These are phyloP conservation scores for Drosophila mayaguana DNA, from an alignment of 2,888 invertebrate species.

Conservation along the genomic window DNA sequence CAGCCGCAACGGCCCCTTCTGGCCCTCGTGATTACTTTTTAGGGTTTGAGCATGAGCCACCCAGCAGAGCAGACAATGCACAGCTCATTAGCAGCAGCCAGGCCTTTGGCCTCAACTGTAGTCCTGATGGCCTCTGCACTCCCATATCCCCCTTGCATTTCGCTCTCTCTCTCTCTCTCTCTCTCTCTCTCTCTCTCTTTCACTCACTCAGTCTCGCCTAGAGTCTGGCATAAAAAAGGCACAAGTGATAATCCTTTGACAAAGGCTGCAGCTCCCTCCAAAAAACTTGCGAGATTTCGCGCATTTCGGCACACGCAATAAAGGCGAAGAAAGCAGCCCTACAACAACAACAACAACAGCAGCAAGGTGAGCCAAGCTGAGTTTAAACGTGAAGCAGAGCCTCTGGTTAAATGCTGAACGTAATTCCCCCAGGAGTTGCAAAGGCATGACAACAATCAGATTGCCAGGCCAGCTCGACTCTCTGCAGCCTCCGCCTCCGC, in stretches of 20 bases:
- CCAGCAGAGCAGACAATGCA: slow-evolving; percentile 36
- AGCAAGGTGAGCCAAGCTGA: slow-evolving; percentile 35
- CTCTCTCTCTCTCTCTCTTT: not conserved
- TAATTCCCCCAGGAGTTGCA: slow-evolving; percentile 66
- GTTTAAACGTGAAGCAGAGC: slow-evolving; percentile 26
- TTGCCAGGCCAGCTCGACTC: slow-evolving; percentile 16
- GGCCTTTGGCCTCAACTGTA: slow-evolving; percentile 19
- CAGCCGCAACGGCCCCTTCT: not conserved
- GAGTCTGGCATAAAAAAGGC: slow-evolving; percentile 26
- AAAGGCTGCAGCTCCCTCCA: slow-evolving; percentile 52
- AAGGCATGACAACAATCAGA: slow-evolving; percentile 58
- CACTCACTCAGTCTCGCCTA: not conserved
- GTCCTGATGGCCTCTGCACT: not conserved
- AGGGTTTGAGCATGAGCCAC: slow-evolving; percentile 11
- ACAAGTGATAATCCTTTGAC: slow-evolving; percentile 79
- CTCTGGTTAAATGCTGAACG: slow-evolving; percentile 37
- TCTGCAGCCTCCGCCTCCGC: not conserved
- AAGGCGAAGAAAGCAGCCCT: slow-evolving; percentile 44
- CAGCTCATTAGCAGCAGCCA: slow-evolving; percentile 58
- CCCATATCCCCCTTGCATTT: no score
- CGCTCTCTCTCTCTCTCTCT: not conserved
- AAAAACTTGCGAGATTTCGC: slow-evolving; percentile 61
- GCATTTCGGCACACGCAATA: slow-evolving; percentile 63
- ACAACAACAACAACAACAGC: slow-evolving; percentile 29
- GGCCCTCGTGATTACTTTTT: slow-evolving; percentile 1